A percentile compares a stretch with the other conserved stretches of the same genome.
Evolutionary conservation across 2,113 vertebrate genomes (phyloP).

Genomic region (Coregonus clupeaformis): DNA sequence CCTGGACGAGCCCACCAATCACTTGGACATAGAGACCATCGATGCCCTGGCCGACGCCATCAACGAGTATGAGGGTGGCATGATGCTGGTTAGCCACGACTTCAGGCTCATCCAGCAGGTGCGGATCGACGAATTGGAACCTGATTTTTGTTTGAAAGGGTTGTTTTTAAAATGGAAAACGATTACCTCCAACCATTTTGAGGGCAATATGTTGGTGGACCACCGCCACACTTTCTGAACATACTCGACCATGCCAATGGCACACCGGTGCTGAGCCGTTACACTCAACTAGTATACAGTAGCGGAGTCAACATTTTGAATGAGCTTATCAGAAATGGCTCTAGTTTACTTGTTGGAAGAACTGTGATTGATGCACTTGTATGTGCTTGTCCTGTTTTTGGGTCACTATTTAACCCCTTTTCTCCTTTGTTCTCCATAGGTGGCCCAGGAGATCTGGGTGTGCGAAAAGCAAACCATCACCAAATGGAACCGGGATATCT

Average conservation of each 20-base stretch:
- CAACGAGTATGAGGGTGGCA: constrained; percentile 87
- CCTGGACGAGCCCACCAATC: constrained; percentile 87
- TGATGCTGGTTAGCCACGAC: constrained; percentile 92
- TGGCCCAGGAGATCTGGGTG: constrained; percentile 90
- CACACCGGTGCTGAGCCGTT: too few relatives aligned
- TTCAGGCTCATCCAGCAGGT: constrained; percentile 92
- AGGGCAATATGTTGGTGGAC: too few relatives aligned
- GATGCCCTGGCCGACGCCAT: constrained; percentile 87
- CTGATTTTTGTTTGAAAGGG: not conserved
- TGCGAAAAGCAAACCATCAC: constrained; percentile 91
- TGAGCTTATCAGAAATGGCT: too few relatives aligned
- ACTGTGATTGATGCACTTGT: too few relatives aligned
- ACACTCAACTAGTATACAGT: too few relatives aligned
- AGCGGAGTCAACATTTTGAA: too few relatives aligned
- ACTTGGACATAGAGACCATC: constrained; percentile 90
- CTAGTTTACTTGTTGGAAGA: too few relatives aligned
- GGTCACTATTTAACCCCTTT: not conserved
- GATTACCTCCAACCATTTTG: not conserved
- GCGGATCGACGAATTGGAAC: not conserved
- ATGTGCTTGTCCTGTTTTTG: not conserved
- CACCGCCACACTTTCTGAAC: too few relatives aligned
- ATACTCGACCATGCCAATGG: too few relatives aligned
- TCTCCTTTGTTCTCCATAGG: constrained; percentile 58
- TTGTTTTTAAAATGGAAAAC: not conserved
- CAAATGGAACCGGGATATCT: constrained; percentile 84